Conservation (phyloP, 2,888 invertebrate genomes). For the Perithous albicinctus region DNA sequence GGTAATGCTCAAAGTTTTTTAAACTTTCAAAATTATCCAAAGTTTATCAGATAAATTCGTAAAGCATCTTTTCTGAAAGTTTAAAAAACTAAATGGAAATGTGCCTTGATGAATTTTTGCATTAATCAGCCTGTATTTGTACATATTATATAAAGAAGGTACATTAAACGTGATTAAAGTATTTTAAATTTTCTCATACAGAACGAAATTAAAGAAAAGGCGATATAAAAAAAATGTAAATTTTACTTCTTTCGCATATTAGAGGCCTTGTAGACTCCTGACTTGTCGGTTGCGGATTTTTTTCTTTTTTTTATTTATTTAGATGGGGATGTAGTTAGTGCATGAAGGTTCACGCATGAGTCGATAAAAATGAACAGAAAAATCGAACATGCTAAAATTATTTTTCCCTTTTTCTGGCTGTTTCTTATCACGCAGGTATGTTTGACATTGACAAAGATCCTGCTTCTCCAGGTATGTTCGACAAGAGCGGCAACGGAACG, state of each 20-base stretch:
- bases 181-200: not conserved
- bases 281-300: not conserved
- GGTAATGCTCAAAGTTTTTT: too few relatives aligned
- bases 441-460: conserved; percentile 83
- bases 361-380: conserved; percentile 1
- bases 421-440: conserved; percentile 78
- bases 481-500: conserved; percentile 94
- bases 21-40: too few relatives aligned
- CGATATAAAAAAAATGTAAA: not conserved
- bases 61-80: too few relatives aligned
- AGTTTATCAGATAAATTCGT: too few relatives aligned
- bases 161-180: not conserved
- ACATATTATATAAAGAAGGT: too few relatives aligned
- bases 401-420: conserved; percentile 66
- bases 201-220: too few relatives aligned
- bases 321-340: conserved; percentile 33
- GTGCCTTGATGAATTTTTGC: too few relatives aligned
- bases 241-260: not conserved
- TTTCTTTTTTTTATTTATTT: not conserved
- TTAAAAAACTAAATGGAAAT: too few relatives aligned
- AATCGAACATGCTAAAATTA: conserved; percentile 46
- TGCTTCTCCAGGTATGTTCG: conserved; percentile 93
- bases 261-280: not conserved
- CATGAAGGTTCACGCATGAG: conserved; percentile 43
- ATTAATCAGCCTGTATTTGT: too few relatives aligned